Conservation (phyloP, 2,888 invertebrate genomes). For the Axea sp. region DNA sequence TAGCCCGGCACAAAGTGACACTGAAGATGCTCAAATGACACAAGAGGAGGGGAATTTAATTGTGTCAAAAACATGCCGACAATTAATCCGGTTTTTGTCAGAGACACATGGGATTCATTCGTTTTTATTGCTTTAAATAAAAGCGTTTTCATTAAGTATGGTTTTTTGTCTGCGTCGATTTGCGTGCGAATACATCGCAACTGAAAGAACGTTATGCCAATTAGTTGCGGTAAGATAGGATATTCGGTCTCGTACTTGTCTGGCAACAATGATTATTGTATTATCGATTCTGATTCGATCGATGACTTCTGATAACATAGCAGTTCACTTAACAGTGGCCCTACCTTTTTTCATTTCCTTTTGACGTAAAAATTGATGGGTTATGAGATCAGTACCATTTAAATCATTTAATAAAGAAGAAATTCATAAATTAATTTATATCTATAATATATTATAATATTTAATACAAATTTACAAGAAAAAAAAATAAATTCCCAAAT, state of each 20-base stretch:
- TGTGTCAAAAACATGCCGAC: slow-evolving; percentile 59
- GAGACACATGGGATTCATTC: slow-evolving; percentile 37
- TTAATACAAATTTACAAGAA: no score
- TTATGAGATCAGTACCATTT: no score
- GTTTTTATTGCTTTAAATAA: slow-evolving; percentile 45
- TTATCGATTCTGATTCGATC: slow-evolving; percentile 49
- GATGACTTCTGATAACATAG: slow-evolving; percentile 53
- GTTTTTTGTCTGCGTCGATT: slow-evolving; percentile 31
- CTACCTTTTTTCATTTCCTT: slow-evolving; percentile 65
- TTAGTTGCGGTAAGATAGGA: slow-evolving; percentile 49
- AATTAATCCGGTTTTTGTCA: slow-evolving; percentile 64
- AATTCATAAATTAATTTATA: no score
- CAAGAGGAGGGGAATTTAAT: slow-evolving; percentile 46
- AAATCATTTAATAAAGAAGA: no score
- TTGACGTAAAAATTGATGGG: slow-evolving; percentile 1
- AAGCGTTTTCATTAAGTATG: slow-evolving; percentile 43
- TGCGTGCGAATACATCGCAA: slow-evolving; percentile 34
- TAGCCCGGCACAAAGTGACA: slow-evolving; percentile 20
- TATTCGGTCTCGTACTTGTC: slow-evolving; percentile 44
- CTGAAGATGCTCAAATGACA: slow-evolving; percentile 27
- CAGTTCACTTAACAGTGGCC: slow-evolving; percentile 61
- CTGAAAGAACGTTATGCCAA: slow-evolving; percentile 42
- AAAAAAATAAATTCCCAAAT: no score
- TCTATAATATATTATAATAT: no score
- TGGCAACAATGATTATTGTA: slow-evolving; percentile 58